Base-by-base conservation (phyloP, 2,888 invertebrate genomes). In the Nemotelus pantherinus region DNA sequence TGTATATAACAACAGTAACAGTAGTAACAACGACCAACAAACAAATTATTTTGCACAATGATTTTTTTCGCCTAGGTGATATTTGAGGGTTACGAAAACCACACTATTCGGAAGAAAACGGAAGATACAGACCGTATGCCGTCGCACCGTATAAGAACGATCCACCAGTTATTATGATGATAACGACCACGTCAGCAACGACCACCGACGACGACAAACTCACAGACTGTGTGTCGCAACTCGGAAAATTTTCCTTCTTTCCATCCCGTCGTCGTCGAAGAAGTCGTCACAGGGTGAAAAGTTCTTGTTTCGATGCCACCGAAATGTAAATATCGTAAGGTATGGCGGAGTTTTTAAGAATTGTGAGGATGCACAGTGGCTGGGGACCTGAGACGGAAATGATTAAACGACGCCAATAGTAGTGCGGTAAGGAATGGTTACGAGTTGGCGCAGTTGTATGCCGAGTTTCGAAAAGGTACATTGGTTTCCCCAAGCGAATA, bases 221-320 rank as follows among this genome's bases (percentile, higher is more conserved):
- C 74, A 63, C 63, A 60, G 60, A 63, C 48, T 60, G 60, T 74
- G 58, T 74, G 74, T 63, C 74, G 74, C 74, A 74, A 74, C 60
- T 74, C 60, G 55, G 55, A 67, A 68, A 53, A 74, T 57, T 74
- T 74, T 57, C 39, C 57, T 63, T 60, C 60, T 65, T 50, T 50
- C 50, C 57, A 25, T 25, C 58, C 58, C 58, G 9, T 58, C 58
- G 25, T 39, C 25, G 25, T 25, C 25, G 25, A 25, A 25, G 25
- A 25, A 25, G 25, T 25, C 25, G 25, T 25, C 25, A 25, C 25
- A 55, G 70, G 70, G 70, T 70, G 70, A 70, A 70, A 41, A 47
- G 50, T 70, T 70, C 47, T 70, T 41, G 53, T 55, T 55, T 39
- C 55, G 70, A 53, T 70, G 7, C 70, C 70, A 70, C 55, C 55